These are phyloP conservation scores for Trachelus troglodyta DNA, from an alignment of 2,888 invertebrate species.

Conservation along the genomic window DNA sequence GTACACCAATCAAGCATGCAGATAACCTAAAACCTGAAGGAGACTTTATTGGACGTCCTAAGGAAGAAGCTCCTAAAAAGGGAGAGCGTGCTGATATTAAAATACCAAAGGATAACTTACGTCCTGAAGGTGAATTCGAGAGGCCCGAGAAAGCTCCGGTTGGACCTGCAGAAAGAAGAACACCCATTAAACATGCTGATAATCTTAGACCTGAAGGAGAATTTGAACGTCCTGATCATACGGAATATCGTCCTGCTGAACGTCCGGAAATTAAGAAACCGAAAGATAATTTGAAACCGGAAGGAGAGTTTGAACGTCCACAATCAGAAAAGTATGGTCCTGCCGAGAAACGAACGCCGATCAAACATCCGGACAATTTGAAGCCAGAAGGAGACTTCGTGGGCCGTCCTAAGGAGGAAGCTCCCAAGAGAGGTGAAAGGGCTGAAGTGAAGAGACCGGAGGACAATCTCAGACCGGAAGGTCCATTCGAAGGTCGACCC, in stretches of 20 bases:
- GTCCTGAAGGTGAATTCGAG: constrained; percentile 67
- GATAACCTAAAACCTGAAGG: constrained; percentile 48
- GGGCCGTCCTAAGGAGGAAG: constrained; percentile 31
- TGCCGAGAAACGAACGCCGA: constrained; percentile 54
- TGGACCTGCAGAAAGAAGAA: constrained; percentile 64
- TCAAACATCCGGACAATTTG: constrained; percentile 68
- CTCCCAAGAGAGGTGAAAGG: constrained; percentile 57
- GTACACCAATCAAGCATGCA: constrained; percentile 44
- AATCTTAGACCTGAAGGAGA: constrained; percentile 72
- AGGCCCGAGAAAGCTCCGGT: constrained; percentile 36
- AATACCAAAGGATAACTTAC: constrained; percentile 65
- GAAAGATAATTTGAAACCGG: constrained; percentile 64
- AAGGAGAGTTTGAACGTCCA: constrained; percentile 65
- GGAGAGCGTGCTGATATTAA: constrained; percentile 54
- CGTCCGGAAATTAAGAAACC: constrained; percentile 54
- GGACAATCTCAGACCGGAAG: constrained; percentile 69
- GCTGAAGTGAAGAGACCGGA: constrained; percentile 64
- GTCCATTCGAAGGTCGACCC: constrained; percentile 68
- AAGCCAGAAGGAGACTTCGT: constrained; percentile 69
- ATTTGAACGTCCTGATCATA: constrained; percentile 59
- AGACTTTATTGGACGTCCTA: constrained; percentile 59
- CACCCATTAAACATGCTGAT: constrained; percentile 60
- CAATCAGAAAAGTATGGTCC: constrained; percentile 42
- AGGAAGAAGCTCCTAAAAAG: constrained; percentile 29
- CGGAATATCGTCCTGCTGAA: constrained; percentile 49